Conservation (phyloP, 2,888 invertebrate genomes). For the Drosophila acutilabella region DNA sequence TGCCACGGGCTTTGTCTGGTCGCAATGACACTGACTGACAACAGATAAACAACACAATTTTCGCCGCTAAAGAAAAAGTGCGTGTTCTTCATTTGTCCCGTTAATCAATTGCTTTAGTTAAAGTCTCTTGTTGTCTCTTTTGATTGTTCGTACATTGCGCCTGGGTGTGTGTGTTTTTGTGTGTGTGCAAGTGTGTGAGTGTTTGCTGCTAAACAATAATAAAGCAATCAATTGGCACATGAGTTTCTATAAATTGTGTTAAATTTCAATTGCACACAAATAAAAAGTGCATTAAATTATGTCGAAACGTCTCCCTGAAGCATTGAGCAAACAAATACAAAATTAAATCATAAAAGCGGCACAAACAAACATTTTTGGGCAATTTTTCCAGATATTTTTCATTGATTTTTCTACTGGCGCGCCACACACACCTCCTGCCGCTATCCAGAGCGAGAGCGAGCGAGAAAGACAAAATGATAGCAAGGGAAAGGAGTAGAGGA, state of each 20-base stretch:
- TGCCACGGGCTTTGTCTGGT: slow-evolving; percentile 60
- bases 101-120: slow-evolving; percentile 40
- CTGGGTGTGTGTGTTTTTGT: slow-evolving; percentile 8
- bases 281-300: slow-evolving; percentile 10
- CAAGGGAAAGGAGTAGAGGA: slow-evolving; percentile 4
- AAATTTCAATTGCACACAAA: slow-evolving; percentile 37
- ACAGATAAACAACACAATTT: slow-evolving; percentile 48
- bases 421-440: slow-evolving; percentile 57
- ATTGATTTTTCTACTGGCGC: slow-evolving; percentile 78
- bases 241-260: slow-evolving; percentile 38
- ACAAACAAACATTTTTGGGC: slow-evolving; percentile 48
- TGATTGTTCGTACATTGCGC: slow-evolving; percentile 4
- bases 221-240: slow-evolving; percentile 49
- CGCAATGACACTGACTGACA: slow-evolving; percentile 47
- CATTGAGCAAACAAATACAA: slow-evolving; percentile 5
- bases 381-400: slow-evolving; percentile 78
- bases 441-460: slow-evolving; percentile 11
- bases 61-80: slow-evolving; percentile 51
- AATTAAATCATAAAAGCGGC: slow-evolving; percentile 29
- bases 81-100: slow-evolving; percentile 32
- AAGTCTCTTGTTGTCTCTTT: slow-evolving; percentile 31
- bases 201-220: slow-evolving; percentile 54
- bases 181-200: slow-evolving; percentile 4
- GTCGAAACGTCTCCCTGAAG: background rate
- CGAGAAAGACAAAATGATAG: slow-evolving; percentile 2